Evolutionary conservation across 2,888 invertebrate species (phyloP).

Genomic region (Seira ritae): DNA sequence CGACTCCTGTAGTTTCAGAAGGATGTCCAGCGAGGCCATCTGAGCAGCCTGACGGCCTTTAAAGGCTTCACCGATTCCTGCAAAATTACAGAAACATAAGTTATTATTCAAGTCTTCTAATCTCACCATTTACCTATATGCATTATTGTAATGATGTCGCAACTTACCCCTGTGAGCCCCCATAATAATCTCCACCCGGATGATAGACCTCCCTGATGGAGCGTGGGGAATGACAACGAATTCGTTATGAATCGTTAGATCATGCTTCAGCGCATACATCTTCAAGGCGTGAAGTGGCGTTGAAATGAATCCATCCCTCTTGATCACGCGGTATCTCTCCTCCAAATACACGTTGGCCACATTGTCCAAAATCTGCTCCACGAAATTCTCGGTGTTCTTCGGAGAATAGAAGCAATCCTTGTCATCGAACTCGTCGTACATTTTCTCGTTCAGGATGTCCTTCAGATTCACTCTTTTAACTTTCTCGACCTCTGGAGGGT

Average conservation of each 20-base stretch:
- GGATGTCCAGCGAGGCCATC: constrained; percentile 45
- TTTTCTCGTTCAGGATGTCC: background rate
- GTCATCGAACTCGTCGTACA: background rate
- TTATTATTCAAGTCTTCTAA: background rate
- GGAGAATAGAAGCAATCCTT: background rate
- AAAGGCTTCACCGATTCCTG: constrained; percentile 42
- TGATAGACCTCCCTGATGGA: background rate
- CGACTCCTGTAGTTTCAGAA: background rate
- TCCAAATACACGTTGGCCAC: background rate
- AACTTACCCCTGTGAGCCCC: constrained; percentile 26
- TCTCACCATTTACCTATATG: too few species aligned
- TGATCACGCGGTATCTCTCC: background rate
- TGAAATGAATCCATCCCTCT: constrained; percentile 5
- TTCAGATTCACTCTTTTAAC: background rate
- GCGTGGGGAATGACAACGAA: background rate
- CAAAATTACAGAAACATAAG: background rate
- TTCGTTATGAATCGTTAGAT: constrained; percentile 20
- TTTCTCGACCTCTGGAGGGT: too few species aligned
- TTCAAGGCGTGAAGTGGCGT: constrained; percentile 50
- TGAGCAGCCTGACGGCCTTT: constrained; percentile 15
- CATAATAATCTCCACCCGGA: constrained; percentile 24
- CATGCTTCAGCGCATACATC: background rate
- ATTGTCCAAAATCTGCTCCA: background rate
- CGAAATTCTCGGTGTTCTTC: background rate
- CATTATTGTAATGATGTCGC: too few species aligned